Percentiles rank a stretch among this genome's conserved stretches.
phyloP scores from a whole-genome alignment of 2,113 vertebrate genomes.

The Empidonax alnorum region DNA sequence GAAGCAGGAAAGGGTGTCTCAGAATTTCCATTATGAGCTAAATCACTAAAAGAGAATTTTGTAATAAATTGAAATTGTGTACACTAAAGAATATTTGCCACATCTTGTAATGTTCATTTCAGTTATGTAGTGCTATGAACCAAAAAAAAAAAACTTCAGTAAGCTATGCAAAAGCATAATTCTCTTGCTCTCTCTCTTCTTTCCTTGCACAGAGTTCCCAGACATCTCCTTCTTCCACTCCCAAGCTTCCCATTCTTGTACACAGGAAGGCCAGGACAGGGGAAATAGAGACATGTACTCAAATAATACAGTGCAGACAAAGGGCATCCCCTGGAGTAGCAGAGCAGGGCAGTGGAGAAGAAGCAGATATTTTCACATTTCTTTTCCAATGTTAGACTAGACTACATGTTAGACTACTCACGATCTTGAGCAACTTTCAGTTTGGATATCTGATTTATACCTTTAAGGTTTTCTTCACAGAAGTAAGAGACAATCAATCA shows the following conservation, averaged over 20 bases:
- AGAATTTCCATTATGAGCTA: not conserved
- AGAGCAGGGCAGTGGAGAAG: not conserved
- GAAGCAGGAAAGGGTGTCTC: not conserved
- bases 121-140: not conserved
- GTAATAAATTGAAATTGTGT: not conserved
- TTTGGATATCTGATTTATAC: not conserved
- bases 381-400: not conserved
- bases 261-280: not conserved
- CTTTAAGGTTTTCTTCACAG: not conserved
- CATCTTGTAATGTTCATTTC: not conserved
- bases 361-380: not conserved
- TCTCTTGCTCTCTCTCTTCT: not conserved
- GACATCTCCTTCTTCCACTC: not conserved
- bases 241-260: not conserved
- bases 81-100: not conserved
- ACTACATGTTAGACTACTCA: not conserved
- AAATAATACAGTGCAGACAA: not conserved
- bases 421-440: not conserved
- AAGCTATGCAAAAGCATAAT: not conserved
- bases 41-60: not conserved
- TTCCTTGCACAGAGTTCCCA: not conserved
- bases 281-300: not conserved
- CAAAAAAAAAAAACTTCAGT: not conserved
- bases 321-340: not conserved
- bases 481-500: not conserved